Evolutionary conservation across 2,113 vertebrate species (phyloP), one percentile per base, ranked within the genome.

Genomic region (Xiphophorus maculatus): DNA sequence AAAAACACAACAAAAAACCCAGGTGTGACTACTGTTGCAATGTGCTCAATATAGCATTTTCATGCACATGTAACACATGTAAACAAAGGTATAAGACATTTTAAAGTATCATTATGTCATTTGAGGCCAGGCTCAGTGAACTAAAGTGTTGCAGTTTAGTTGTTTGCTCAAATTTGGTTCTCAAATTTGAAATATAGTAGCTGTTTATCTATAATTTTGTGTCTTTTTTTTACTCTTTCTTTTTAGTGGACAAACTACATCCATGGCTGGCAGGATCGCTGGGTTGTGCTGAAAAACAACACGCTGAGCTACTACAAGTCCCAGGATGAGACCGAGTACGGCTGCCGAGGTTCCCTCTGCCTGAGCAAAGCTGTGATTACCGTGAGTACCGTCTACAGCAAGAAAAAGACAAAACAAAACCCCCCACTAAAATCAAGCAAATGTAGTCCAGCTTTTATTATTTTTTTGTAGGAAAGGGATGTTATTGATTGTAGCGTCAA

Each of bases 191-290:
- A 2, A 3, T 0, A 10, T 11, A 25, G 0, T 28, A n/a, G n/a
- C 37, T 37, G 44, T 32, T 22, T 1, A 9, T 68, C 51, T 44
- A 19, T 48, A 48, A 19, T 48, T 48, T 48, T 48, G 42, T 63
- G 67, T 3, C 63, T 63, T 4, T 67, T 33, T 32, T 5, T n/a
- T 63, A 37, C 1, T 66, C 83, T 42, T 42, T 42, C 4, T 17
- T 84, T 90, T 6, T 86, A 99, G 97, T 99, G 98, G 98, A 99
- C 98, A 88, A 99, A 99, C 93, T 99, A 99, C 89, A 98, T 99
- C 92, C 98, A 99, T 85, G 98, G 98, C 4, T 99, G 98, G 98
- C 98, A 99, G 91, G 97, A 99, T 89, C 96, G 98, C 74, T 99
- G 98, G 98, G 96, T 99, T 63, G 95, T 96, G 88, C 93, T 99